A percentile compares a stretch with the other conserved stretches of the same genome.
These are phyloP conservation scores for Cottus gobio DNA, from an alignment of 2,113 vertebrate species.

Conservation along the genomic window DNA sequence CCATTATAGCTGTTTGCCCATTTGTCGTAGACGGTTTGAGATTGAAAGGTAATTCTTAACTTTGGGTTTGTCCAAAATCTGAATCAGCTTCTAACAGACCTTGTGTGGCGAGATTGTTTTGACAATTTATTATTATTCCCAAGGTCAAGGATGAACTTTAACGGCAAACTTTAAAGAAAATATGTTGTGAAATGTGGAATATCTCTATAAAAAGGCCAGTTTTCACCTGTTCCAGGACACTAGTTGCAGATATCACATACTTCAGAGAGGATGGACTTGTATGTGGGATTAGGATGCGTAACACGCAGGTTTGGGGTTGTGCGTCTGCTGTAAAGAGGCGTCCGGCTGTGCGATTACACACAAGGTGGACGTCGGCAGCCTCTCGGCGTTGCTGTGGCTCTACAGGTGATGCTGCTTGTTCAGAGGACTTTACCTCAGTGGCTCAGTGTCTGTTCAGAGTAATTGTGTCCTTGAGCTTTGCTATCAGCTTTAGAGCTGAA, in stretches of 20 bases:
- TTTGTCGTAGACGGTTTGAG: not conserved
- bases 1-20: not conserved
- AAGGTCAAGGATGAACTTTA: too few species aligned
- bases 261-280: not conserved
- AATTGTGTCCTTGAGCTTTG: constrained; percentile 62
- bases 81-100: not conserved
- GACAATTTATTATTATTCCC: not conserved
- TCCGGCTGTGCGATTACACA: constrained; percentile 17
- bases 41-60: too few species aligned
- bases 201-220: not conserved
- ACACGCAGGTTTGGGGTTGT: constrained; percentile 19
- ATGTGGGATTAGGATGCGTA: constrained; percentile 8
- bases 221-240: not conserved
- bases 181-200: too few species aligned
- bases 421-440: constrained; percentile 16
- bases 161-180: too few species aligned
- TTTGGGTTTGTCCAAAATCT: too few species aligned
- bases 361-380: constrained; percentile 30
- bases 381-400: constrained; percentile 18
- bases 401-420: constrained; percentile 33
- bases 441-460: constrained; percentile 40
- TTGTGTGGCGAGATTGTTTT: constrained; percentile 2
- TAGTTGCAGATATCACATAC: not conserved
- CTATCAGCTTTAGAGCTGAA: constrained; percentile 25
- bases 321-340: constrained; percentile 29